Evolutionary conservation across 2,797 vertebrate species (phyloP).

Genomic region (Rhadinocentrus ornatus): DNA sequence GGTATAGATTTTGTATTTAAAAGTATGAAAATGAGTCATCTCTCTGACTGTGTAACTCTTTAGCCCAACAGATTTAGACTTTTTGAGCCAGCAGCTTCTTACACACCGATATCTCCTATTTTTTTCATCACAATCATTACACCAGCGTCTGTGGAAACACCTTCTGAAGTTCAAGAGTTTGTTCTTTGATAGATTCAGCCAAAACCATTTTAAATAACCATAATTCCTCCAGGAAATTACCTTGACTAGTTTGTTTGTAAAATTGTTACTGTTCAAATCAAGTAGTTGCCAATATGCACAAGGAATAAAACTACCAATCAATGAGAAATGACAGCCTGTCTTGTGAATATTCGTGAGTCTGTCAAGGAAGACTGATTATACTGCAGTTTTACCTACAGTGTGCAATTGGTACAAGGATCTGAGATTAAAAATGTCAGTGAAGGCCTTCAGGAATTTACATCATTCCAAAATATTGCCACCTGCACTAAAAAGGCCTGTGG

Average conservation of each 20-base stretch:
- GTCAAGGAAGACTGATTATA: neutral
- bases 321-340: neutral
- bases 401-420: neutral
- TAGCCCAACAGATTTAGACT: too few relatives aligned
- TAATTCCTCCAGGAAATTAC: neutral
- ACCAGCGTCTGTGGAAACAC: neutral
- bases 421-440: neutral
- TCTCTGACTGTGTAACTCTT: too few relatives aligned
- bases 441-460: neutral
- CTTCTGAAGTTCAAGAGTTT: neutral
- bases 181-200: neutral
- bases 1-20: too few relatives aligned
- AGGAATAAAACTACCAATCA: slow-evolving; percentile 2
- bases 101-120: too few relatives aligned
- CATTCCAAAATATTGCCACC: slow-evolving; percentile 2
- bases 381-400: neutral
- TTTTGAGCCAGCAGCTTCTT: too few relatives aligned
- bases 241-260: neutral
- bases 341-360: neutral
- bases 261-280: neutral
- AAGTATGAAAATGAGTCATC: too few relatives aligned
- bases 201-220: neutral
- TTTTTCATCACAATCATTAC: neutral
- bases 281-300: neutral
- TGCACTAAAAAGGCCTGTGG: slow-evolving; percentile 1